Evolutionary conservation across 2,113 vertebrate genomes (phyloP), one percentile per base, ranked within the genome.

Genomic region (Leptobrachium ailaonicum): DNA sequence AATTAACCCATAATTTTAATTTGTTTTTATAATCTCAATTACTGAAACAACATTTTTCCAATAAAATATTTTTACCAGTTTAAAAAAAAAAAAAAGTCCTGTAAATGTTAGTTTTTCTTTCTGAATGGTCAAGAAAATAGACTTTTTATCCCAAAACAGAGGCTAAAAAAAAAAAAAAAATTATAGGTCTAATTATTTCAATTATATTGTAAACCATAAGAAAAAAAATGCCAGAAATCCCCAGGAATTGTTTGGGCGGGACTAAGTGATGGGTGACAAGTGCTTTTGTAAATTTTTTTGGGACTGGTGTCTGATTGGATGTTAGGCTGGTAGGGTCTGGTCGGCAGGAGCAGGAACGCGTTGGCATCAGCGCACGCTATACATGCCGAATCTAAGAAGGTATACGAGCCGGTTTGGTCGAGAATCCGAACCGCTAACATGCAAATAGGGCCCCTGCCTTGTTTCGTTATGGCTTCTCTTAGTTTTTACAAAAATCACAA

Each of bases 401-500:
- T 68, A 68, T 41, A 68, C 10, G 44, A 68, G 44, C 42, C 20
- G 66, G 41, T 42, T 44, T 68, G 41, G 42, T 43, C 43, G 12
- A 53, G 69, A 11, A 64, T 64, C 62, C 73, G 12, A 60, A 73
- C 50, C 70, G 20, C 50, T n/a, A 67, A 47, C 78, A 80, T 80
- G 78, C 78, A 80, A 73, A 80, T 13, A 45, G 58, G 78, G 78
- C 78, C 78, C 43, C 14, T 54, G 47, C 4, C 12, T 68, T 60
- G 1, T 71, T 62, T 47, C 20, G 41, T n/a, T 80, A 80, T 80
- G 78, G 78, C 78, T 80, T 73, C 71, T 79, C 70, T 80, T 41
- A 68, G 63, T 72, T 73, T 73, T 13, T 58, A 58, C 43, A 66
- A 67, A 14, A 60, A 60, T 60, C 56, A 63, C 71, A 62, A 58